Evolutionary conservation across 2,113 vertebrate species (phyloP).

Genomic region (Lethenteron reissneri): DNA sequence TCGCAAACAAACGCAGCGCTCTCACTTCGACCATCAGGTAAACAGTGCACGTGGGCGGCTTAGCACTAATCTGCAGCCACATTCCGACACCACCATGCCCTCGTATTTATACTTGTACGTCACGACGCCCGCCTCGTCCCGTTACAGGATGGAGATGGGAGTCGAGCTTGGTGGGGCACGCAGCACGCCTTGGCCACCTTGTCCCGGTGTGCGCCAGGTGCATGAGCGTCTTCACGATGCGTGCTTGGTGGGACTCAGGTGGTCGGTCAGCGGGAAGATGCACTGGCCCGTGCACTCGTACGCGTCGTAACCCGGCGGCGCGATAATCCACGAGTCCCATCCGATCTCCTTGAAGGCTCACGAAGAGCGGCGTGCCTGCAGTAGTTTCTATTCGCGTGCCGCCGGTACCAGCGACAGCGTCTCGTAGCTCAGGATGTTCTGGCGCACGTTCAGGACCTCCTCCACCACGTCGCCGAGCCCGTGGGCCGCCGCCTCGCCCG

Average conservation of each 20-base stretch:
- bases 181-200: constrained; percentile 71
- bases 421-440: constrained; percentile 85
- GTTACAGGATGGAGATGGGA: constrained; percentile 75
- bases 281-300: constrained; percentile 75
- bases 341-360: constrained; percentile 84
- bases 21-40: too few species aligned
- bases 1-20: too few species aligned
- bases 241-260: constrained; percentile 66
- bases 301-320: constrained; percentile 70
- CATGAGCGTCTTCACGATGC: constrained; percentile 75
- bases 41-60: too few species aligned
- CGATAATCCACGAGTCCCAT: constrained; percentile 87
- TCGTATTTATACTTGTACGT: constrained; percentile 72
- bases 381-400: constrained; percentile 32
- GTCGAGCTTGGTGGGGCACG: constrained; percentile 76
- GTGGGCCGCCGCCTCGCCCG: constrained; percentile 5
- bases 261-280: constrained; percentile 58
- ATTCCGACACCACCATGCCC: constrained; percentile 85
- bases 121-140: constrained; percentile 55
- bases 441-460: constrained; percentile 69
- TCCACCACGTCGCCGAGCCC: constrained; percentile 16
- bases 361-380: constrained; percentile 54
- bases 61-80: constrained; percentile 72
- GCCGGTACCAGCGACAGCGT: constrained; percentile 44
- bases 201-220: constrained; percentile 58